Percentiles rank a stretch among this genome's conserved stretches.
phyloP scores from a whole-genome alignment of 2,113 vertebrate genomes.

The Psilopsiagon aurifrons region DNA sequence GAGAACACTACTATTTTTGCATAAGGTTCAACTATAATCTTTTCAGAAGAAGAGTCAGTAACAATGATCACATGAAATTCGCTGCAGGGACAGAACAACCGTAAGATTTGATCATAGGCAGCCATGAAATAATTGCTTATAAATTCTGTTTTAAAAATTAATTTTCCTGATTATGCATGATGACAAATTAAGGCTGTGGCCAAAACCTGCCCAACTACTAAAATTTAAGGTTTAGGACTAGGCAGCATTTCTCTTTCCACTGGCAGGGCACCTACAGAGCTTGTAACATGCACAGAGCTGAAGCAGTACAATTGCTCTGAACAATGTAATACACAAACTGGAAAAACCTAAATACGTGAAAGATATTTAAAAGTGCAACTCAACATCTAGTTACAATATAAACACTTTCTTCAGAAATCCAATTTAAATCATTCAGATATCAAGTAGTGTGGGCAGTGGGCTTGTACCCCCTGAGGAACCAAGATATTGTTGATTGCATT shows the following conservation, averaged over 20 bases:
- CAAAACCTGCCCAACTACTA: neutral
- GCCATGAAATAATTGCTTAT: neutral
- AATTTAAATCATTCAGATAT: neutral
- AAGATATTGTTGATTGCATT: neutral
- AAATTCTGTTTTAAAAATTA: neutral
- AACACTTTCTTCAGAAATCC: neutral
- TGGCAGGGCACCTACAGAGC: neutral
- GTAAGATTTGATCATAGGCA: neutral
- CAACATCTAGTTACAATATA: neutral
- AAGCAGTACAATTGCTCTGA: neutral
- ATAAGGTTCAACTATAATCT: neutral
- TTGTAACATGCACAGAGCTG: rapidly evolving
- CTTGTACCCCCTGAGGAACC: neutral
- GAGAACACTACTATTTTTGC: neutral
- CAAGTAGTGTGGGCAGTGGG: neutral
- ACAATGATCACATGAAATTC: neutral
- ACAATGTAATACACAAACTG: neutral
- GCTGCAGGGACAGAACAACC: neutral
- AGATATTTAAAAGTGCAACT: neutral
- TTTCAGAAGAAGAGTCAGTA: neutral
- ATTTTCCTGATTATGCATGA: neutral
- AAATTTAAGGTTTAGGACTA: neutral
- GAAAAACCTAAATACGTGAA: neutral
- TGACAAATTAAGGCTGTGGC: neutral
- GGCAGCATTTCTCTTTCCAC: neutral